phyloP scores from a whole-genome alignment of 2,113 vertebrate species.

The Podiceps cristatus region DNA sequence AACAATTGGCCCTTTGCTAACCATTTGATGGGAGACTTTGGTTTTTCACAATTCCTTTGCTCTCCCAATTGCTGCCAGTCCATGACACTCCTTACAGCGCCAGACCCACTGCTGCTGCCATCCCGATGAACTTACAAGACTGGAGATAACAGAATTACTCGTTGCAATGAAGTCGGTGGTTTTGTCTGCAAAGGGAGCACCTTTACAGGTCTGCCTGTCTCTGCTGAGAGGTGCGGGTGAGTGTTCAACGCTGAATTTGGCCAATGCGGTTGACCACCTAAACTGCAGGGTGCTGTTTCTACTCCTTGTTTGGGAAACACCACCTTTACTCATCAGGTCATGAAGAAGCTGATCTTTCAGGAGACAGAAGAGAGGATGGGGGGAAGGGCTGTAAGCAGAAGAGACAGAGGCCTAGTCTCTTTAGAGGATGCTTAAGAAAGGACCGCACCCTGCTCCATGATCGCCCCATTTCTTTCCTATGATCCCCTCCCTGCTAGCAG shows the following conservation, averaged over 20 bases:
- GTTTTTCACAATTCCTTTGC: constrained; percentile 42
- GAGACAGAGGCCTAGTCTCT: background rate
- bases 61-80: constrained; percentile 21
- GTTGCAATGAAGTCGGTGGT: background rate
- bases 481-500: background rate
- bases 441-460: accelerated
- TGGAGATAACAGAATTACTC: background rate
- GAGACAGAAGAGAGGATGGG: background rate
- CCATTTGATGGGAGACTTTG: constrained; percentile 54
- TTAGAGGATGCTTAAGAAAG: background rate
- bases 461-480: background rate
- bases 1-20: constrained; percentile 74
- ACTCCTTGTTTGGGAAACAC: background rate
- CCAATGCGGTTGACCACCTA: accelerated
- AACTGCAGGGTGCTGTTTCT: background rate
- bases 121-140: background rate
- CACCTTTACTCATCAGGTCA: background rate
- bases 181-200: background rate
- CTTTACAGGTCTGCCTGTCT: background rate
- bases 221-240: background rate
- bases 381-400: background rate
- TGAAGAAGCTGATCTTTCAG: background rate
- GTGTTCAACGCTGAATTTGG: background rate
- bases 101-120: background rate
- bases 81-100: background rate